A percentile compares a stretch with the other conserved stretches of the same genome.
phyloP scores from a whole-genome alignment of 2,113 vertebrate species.

The Upupa epops region DNA sequence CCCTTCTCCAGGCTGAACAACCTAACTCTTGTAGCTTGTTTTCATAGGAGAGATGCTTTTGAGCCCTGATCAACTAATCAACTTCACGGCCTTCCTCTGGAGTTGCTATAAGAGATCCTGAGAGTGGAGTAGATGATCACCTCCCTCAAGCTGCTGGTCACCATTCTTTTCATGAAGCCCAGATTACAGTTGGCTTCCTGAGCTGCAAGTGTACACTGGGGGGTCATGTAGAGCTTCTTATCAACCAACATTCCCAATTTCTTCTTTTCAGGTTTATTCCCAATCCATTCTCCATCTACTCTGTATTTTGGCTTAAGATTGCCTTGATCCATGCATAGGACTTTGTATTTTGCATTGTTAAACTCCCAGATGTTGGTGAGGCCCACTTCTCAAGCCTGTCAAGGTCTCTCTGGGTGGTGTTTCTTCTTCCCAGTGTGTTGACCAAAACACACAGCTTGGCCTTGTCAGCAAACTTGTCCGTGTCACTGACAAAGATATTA shows the following conservation, averaged over 20 bases:
- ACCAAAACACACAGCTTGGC: background rate
- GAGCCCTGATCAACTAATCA: background rate
- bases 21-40: background rate
- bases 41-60: background rate
- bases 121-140: background rate
- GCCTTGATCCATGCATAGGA: background rate
- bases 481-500: background rate
- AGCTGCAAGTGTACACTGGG: no score
- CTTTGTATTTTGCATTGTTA: background rate
- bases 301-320: background rate
- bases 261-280: background rate
- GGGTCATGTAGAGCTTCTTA: background rate
- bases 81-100: background rate
- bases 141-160: background rate
- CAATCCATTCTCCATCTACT: background rate
- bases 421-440: background rate
- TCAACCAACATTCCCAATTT: background rate
- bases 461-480: background rate
- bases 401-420: background rate
- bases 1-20: background rate
- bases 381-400: background rate
- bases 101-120: background rate
- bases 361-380: background rate
- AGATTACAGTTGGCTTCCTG: no score
- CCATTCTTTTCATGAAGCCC: background rate